Evolutionary conservation across 2,797 vertebrate species (phyloP).

Genomic region (Oreortyx pictus): DNA sequence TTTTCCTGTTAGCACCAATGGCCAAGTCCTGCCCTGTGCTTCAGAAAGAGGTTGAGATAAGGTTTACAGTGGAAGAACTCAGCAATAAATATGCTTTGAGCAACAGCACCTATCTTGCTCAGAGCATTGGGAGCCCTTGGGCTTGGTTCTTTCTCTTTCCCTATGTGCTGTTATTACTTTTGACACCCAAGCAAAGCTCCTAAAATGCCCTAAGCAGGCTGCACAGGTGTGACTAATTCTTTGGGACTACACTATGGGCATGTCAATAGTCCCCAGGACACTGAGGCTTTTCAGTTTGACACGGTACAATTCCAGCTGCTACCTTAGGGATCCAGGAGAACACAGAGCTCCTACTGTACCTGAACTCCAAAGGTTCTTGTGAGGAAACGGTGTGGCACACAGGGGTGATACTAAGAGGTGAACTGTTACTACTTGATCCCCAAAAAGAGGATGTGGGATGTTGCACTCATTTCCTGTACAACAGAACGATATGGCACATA

Average conservation of each 20-base stretch:
- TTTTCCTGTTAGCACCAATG: background rate
- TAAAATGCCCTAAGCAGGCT: background rate
- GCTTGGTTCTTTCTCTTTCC: background rate
- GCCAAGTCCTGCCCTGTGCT: background rate
- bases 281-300: rapidly evolving
- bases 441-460: background rate
- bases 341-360: rapidly evolving
- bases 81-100: background rate
- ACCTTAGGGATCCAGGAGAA: background rate
- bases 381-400: background rate
- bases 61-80: background rate
- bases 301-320: background rate
- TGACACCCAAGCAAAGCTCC: background rate
- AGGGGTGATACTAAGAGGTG: rapidly evolving
- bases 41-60: background rate
- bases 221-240: background rate
- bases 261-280: background rate
- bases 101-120: background rate
- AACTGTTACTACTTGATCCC: background rate
- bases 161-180: background rate
- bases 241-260: background rate
- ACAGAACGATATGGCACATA: background rate
- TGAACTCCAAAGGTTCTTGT: background rate
- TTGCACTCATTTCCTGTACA: background rate
- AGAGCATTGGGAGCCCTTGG: background rate